Evolutionary conservation across 2,113 vertebrate genomes (phyloP), one percentile per base, ranked within the genome.

Genomic region (Pangasianodon gigas): DNA sequence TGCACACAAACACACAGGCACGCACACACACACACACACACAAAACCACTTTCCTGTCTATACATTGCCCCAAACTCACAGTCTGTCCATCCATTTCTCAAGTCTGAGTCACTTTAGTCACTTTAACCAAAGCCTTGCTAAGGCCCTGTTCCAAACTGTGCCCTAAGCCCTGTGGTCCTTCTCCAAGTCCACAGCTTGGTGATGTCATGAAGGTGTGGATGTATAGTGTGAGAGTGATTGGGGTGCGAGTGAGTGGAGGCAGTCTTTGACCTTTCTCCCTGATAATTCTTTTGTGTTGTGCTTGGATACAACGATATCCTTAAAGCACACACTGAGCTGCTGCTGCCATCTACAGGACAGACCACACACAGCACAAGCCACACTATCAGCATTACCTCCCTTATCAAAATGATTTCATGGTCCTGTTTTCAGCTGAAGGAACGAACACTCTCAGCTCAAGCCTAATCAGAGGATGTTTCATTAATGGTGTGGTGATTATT

Each of bases 321-420:
- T 41, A 24, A 84, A 84, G 5, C 9, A 13, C 14, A 58, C 19
- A 1, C 56, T 29, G 74, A 48, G 86, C 67, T 56, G 75, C 75
- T 86, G 89, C 67, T 82, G 86, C 89, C 89, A 75, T 79, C 89
- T 91, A 48, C 83, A 88, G 89, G 87, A 60, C 56, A 52, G 9
- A 83, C 8, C 26, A 4, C 44, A 74, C 80, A 87, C 85, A 58
- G 29, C 54, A 89, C 5, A 29, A 26, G n/a, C 18, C 13, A 24
- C 46, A 58, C 16, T 14, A n/a, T 65, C 60, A 65, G 24, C 46
- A 44, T 13, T 32, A 41, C 37, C 7, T 67, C 13, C 7, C 44
- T 29, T 60, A 79, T 26, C 46, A 79, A 13, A 74, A 51, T 19
- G 37, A 79, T 60, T 8, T 71, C 79, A 41, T 32, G 52, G n/a